Conservation (phyloP, 2,888 invertebrate genomes). For the Tubulanus polymorphus region DNA sequence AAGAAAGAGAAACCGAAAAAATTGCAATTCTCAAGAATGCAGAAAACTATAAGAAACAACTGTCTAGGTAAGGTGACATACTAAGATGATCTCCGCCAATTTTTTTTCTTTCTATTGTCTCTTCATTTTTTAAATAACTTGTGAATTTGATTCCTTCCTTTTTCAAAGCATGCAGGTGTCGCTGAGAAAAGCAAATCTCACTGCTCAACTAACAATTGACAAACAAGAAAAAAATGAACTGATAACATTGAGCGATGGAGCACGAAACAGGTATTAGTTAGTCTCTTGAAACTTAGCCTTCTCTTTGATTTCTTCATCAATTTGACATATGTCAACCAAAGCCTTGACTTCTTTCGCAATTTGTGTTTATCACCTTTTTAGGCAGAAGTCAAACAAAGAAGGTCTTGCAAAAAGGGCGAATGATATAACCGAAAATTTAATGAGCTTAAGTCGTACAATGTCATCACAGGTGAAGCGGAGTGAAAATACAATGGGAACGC, state of each 20-base stretch:
- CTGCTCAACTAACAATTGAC: slow-evolving; percentile 40
- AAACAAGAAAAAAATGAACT: slow-evolving; percentile 36
- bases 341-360: background rate
- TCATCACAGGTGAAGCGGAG: slow-evolving; percentile 84
- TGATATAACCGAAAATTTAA: slow-evolving; percentile 78
- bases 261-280: no score
- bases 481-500: slow-evolving; percentile 75
- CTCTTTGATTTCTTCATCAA: background rate
- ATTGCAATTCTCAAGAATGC: slow-evolving; percentile 41
- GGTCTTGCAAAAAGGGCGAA: slow-evolving; percentile 62
- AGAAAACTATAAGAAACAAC: slow-evolving; percentile 37
- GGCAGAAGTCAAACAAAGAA: slow-evolving; percentile 56
- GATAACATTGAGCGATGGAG: background rate
- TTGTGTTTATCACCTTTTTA: slow-evolving; percentile 12
- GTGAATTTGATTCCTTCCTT: background rate
- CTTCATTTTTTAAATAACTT: no score
- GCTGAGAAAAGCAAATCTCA: slow-evolving; percentile 42
- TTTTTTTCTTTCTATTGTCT: no score
- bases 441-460: slow-evolving; percentile 79
- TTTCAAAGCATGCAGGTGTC: slow-evolving; percentile 33
- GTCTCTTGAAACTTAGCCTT: no score
- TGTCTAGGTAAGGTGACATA: slow-evolving; percentile 27
- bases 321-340: background rate
- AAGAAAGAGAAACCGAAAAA: slow-evolving; percentile 41
- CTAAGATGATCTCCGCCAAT: no score